These are phyloP conservation scores for Halcyon smyrnensis DNA, from an alignment of 2,797 vertebrate species.

Conservation along the genomic window DNA sequence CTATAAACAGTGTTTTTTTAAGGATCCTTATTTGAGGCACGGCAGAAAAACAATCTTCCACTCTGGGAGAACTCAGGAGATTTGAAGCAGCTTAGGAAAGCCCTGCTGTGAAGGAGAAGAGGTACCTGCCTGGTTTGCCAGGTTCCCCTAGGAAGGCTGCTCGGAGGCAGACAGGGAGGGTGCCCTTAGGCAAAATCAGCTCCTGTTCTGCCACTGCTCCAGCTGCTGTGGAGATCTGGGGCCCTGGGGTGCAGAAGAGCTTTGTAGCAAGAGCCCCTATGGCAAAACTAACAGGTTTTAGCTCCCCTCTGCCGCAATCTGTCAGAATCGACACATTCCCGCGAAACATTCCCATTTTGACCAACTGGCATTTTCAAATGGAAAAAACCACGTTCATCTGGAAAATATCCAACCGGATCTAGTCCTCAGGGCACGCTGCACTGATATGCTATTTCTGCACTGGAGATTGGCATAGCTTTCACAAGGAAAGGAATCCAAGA, in stretches of 20 bases:
- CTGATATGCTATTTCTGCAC: neutral
- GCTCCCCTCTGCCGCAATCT: neutral
- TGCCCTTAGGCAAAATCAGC: neutral
- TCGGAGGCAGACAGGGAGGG: neutral
- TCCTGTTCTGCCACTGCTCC: neutral
- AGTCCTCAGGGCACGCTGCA: rapidly evolving
- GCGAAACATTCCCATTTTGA: neutral
- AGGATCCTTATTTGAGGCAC: neutral
- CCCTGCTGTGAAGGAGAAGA: neutral
- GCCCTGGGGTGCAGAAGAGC: rapidly evolving
- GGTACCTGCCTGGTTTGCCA: neutral
- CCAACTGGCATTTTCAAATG: neutral
- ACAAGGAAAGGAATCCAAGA: neutral
- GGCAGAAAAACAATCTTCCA: neutral
- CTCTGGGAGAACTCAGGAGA: neutral
- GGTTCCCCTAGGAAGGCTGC: neutral
- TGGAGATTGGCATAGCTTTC: neutral
- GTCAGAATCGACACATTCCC: neutral
- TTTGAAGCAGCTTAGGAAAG: neutral
- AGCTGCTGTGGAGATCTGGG: neutral
- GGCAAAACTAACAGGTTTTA: neutral
- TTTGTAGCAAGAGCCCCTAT: neutral
- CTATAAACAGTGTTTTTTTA: neutral
- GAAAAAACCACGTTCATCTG: neutral
- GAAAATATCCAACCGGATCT: neutral